phyloP scores from a whole-genome alignment of 2,888 invertebrate species.

The Agrotis clavis region DNA sequence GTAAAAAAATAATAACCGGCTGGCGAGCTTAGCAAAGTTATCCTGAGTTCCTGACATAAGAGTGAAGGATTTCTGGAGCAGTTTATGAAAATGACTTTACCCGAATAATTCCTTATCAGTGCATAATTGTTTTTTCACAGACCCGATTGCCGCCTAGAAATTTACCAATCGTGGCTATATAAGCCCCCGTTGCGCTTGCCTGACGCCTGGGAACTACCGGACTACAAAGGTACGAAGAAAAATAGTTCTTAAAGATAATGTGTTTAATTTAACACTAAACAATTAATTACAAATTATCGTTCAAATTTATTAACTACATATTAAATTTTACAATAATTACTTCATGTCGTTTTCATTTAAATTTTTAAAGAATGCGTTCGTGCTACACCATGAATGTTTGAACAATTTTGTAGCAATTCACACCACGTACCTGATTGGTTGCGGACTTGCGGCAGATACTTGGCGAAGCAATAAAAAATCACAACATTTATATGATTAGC shows the following conservation, averaged over 20 bases:
- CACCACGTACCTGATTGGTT: constrained; percentile 51
- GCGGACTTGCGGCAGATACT: constrained; percentile 56
- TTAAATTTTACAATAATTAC: background rate
- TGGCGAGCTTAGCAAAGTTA: constrained; percentile 25
- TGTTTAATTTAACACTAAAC: background rate
- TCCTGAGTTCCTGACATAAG: constrained; percentile 23
- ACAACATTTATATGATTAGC: constrained; percentile 55
- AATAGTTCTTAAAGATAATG: background rate
- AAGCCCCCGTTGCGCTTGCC: constrained; percentile 77
- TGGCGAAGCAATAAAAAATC: constrained; percentile 64
- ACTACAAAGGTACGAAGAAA: constrained; percentile 66
- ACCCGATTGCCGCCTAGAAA: constrained; percentile 84
- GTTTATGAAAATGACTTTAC: constrained; percentile 47
- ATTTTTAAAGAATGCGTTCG: constrained; percentile 24
- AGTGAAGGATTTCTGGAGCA: constrained; percentile 58
- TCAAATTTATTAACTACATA: background rate
- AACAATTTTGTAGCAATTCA: constrained; percentile 48
- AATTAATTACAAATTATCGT: background rate
- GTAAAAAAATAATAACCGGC: constrained; percentile 39
- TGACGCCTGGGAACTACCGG: constrained; percentile 81
- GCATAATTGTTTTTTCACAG: constrained; percentile 71
- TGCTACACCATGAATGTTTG: constrained; percentile 34
- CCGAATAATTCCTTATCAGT: constrained; percentile 5
- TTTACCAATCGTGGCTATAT: constrained; percentile 82
- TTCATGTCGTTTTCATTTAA: constrained; percentile 1